phyloP scores from a whole-genome alignment of 2,888 invertebrate species.

The Drosophila kuntzei region DNA sequence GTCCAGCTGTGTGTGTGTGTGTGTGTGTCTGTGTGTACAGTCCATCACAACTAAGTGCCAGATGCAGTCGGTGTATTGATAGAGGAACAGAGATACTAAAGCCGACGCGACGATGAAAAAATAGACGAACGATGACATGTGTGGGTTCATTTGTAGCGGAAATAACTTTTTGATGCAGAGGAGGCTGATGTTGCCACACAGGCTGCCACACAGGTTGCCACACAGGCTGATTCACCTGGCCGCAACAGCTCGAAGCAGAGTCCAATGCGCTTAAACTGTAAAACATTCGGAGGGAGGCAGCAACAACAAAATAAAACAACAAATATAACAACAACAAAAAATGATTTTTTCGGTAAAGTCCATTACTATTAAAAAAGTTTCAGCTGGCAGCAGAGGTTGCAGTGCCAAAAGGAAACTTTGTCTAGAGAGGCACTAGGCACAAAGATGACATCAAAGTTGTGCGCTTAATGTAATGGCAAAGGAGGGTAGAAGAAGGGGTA shows the following conservation, averaged over 20 bases:
- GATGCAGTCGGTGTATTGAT: conserved; percentile 60
- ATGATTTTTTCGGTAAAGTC: conserved; percentile 59
- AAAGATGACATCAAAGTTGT: conserved; percentile 82
- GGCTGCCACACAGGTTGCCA: conserved; percentile 45
- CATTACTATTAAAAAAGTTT: conserved; percentile 81
- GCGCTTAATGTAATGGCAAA: conserved; percentile 70
- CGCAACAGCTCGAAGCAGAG: conserved; percentile 54
- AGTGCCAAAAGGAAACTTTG: conserved; percentile 57
- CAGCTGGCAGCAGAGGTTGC: conserved; percentile 25
- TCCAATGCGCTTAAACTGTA: conserved; percentile 74
- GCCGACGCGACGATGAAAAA: conserved; percentile 29
- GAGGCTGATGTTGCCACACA: conserved; percentile 43
- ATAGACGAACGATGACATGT: conserved; percentile 32
- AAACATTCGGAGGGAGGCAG: conserved; percentile 63
- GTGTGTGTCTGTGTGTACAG: conserved; percentile 23
- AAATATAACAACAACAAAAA: conserved; percentile 11
- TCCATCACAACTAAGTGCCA: conserved; percentile 58
- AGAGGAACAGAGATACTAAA: conserved; percentile 36
- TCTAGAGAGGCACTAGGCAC: conserved; percentile 64
- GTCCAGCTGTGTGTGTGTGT: conserved; percentile 30
- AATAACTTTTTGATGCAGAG: conserved; percentile 77
- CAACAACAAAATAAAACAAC: conserved; percentile 17
- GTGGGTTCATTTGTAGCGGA: conserved; percentile 77
- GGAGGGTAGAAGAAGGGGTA: not conserved
- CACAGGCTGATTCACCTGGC: conserved; percentile 70